phyloP scores from a whole-genome alignment of 2,113 vertebrate genomes.

The Cyprinodon brontotheroides region DNA sequence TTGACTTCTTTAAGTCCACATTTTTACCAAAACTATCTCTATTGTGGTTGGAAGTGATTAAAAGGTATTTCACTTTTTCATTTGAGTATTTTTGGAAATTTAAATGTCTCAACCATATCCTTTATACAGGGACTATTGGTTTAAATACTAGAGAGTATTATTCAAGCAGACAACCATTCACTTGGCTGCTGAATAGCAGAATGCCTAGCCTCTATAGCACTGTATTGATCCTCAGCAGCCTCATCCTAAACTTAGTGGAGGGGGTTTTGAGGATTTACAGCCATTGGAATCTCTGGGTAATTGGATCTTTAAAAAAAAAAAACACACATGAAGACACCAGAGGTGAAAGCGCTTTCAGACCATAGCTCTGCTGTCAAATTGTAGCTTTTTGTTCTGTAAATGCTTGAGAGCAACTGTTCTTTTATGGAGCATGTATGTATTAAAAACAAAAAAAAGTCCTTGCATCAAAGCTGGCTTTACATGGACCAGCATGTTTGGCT shows the following conservation, averaged over 20 bases:
- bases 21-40: background rate
- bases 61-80: background rate
- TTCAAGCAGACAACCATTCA: constrained; percentile 27
- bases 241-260: constrained; percentile 56
- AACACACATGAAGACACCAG: constrained; percentile 39
- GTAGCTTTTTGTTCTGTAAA: constrained; percentile 3
- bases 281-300: constrained; percentile 54
- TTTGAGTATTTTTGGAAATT: background rate
- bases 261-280: constrained; percentile 50
- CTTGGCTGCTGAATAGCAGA: constrained; percentile 43
- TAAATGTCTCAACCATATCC: background rate
- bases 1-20: background rate
- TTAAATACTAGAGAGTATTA: constrained; percentile 14
- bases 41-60: background rate
- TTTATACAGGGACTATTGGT: background rate
- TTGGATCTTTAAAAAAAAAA: constrained; percentile 59
- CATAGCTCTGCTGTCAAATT: constrained; percentile 20
- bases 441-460: background rate
- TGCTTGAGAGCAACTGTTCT: constrained; percentile 10
- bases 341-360: constrained; percentile 55
- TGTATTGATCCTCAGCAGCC: constrained; percentile 58
- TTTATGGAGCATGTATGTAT: background rate
- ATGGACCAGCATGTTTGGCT: constrained; percentile 4
- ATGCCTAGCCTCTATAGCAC: constrained; percentile 17
- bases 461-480: background rate